Conservation (phyloP, 2,888 invertebrate species). For the Erebia ligea region DNA sequence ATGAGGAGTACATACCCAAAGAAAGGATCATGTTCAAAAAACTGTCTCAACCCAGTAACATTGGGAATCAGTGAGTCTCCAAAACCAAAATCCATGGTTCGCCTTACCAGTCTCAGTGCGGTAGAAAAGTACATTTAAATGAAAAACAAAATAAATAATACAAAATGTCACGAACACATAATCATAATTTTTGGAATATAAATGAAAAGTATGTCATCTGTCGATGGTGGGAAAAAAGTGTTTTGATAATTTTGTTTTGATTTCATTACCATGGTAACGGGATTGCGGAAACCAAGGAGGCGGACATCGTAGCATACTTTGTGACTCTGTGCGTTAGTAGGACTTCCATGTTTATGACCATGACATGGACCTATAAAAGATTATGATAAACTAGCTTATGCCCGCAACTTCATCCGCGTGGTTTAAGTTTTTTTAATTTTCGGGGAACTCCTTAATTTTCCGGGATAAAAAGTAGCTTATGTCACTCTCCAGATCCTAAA, state of each 20-base stretch:
- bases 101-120: constrained; percentile 52
- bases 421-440: no score
- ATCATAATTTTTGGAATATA: constrained; percentile 54
- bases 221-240: constrained; percentile 54
- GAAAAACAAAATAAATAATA: constrained; percentile 49
- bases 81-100: constrained; percentile 74
- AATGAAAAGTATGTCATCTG: constrained; percentile 60
- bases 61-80: constrained; percentile 73
- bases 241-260: constrained; percentile 72
- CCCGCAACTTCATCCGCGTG: no score
- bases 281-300: constrained; percentile 59
- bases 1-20: constrained; percentile 63
- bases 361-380: no score
- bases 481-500: no score
- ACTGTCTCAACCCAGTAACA: constrained; percentile 64
- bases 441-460: no score
- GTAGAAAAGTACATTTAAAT: constrained; percentile 56
- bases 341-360: constrained; percentile 12
- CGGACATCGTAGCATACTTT: constrained; percentile 1
- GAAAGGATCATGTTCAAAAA: constrained; percentile 64
- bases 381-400: no score
- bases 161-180: constrained; percentile 63
- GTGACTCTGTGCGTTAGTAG: constrained; percentile 17
- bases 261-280: constrained; percentile 59
- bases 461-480: no score